Conservation (phyloP, 2,113 vertebrate genomes). For the Macrotis lagotis region DNA sequence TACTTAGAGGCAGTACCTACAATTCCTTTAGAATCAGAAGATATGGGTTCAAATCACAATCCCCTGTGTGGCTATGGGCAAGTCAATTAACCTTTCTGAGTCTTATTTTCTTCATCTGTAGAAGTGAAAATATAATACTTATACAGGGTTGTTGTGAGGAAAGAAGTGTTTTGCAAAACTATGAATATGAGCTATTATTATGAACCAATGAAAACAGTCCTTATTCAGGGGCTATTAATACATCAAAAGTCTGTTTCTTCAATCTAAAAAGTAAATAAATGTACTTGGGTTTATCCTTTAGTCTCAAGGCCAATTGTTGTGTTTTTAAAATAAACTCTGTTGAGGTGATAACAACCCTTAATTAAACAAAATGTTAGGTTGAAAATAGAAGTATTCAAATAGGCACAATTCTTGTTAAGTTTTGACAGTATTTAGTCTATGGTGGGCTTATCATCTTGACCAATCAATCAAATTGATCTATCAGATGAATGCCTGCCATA, state of each 20-base stretch:
- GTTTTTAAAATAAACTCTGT: not conserved
- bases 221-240: conserved; percentile 6
- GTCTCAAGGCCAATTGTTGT: not conserved
- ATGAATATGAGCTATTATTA: not conserved
- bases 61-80: not conserved
- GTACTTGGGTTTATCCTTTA: not conserved
- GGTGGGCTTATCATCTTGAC: not conserved
- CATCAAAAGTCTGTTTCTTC: conserved; percentile 39
- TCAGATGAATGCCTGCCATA: not conserved
- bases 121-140: not conserved
- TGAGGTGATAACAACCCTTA: not conserved
- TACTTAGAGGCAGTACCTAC: not conserved
- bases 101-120: not conserved
- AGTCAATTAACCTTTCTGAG: not conserved
- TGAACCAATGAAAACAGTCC: not conserved
- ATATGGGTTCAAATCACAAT: not conserved
- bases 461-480: not conserved
- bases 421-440: not conserved
- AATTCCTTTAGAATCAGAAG: not conserved
- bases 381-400: not conserved
- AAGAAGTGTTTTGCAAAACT: not conserved
- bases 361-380: not conserved
- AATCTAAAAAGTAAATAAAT: conserved; percentile 17
- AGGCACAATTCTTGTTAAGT: not conserved
- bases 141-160: not conserved